Conservation (phyloP, 30 jellyfish, hydroid and myxozoan genomes). For the Aurelia coerulea region DNA sequence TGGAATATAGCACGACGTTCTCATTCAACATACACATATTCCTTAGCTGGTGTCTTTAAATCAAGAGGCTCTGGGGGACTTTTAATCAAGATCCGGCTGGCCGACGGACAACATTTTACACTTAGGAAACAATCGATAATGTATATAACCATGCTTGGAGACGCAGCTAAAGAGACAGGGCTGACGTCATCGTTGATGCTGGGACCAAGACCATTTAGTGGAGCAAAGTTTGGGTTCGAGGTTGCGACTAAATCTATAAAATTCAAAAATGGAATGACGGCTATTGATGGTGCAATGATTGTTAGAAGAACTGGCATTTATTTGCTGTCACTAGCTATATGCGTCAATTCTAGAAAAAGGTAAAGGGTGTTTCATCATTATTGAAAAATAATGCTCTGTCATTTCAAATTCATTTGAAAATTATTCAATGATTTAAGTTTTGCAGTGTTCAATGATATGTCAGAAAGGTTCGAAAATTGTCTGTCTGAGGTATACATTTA, state of each 20-base stretch:
- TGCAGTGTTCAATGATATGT: too few species aligned
- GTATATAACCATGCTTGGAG: constrained; percentile 15
- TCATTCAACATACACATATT: not conserved
- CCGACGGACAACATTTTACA: not conserved
- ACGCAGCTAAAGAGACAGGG: not conserved
- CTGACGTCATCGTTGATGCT: constrained; percentile 3
- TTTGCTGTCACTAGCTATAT: not conserved
- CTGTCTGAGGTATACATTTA: too few species aligned
- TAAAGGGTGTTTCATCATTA: too few species aligned
- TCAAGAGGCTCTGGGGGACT: constrained; percentile 1
- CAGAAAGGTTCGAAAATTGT: too few species aligned
- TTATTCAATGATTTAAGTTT: too few species aligned
- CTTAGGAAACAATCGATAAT: constrained; percentile 20
- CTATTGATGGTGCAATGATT: constrained; percentile 17
- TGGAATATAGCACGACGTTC: constrained; percentile 19
- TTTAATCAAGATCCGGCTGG: not conserved
- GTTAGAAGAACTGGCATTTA: constrained; percentile 47
- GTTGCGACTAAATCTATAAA: not conserved
- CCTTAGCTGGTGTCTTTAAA: constrained; percentile 28
- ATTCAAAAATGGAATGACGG: not conserved
- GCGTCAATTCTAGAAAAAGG: too few species aligned
- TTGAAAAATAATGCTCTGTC: too few species aligned
- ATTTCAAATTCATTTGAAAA: too few species aligned
- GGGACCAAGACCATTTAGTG: not conserved
- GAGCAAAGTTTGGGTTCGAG: not conserved